Base-by-base conservation (phyloP, 2,888 invertebrate genomes). In the Xestia ashworthii region DNA sequence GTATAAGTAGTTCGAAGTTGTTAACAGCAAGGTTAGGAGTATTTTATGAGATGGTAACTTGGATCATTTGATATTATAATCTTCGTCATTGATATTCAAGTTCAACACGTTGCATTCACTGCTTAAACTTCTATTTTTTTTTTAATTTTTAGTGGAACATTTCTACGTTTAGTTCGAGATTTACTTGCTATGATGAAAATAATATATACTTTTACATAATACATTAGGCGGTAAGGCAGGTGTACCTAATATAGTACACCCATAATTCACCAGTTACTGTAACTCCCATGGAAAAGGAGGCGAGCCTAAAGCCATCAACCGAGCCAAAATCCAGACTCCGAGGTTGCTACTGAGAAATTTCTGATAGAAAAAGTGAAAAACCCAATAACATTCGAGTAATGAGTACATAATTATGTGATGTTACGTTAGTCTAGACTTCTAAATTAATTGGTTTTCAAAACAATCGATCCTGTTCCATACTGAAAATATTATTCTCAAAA, bases 1-100 rank as follows among this genome's bases (percentile, higher is more conserved):
- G 58, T 81, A 44, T 76, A n/a, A n/a, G n/a, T n/a, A 53, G 25
- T 73, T 72, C 55, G 25, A 74, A 44, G 25, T 64, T 78, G 12
- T 73, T 14, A 25, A 78, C 12, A 48, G 41, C 16, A 25, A 14
- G 3, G 12, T 58, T 73, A 58, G 19, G 19, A 1, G 19, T 32
- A 46, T 66, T 75, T 73, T 67, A 58, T 75, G 50, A 8, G 32
- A 71, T 73, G 73, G 32, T 75, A 41, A 58, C 50, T 64, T 9
- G 41, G 67, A 53, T 71, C 32, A 9, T n/a, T 62, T 67, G 16
- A 38, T n/a, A 65, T 71, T 60, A 6, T 66, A n/a, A 41, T 71
- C 25, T 81, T 25, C 46, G 32, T 14, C 9, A 8, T 71, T 32
- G n/a, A 32, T 67, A 32, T 58, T 58, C 32, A 64, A 76, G 32